Evolutionary conservation across 2,888 invertebrate genomes (phyloP).

Genomic region (Eugnorisma glareosa): DNA sequence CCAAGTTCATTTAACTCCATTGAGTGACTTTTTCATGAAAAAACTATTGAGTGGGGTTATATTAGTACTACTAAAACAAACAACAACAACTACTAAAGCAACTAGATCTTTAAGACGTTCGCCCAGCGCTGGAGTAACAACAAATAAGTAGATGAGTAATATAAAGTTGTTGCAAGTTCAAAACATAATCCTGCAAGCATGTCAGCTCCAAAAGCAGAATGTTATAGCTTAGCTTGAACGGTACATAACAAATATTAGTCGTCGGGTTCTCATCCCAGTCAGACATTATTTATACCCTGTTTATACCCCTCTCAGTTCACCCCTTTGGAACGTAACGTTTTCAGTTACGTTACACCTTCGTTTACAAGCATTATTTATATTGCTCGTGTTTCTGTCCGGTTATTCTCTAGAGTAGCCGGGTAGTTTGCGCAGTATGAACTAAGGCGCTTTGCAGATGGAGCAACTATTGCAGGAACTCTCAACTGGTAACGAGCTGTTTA

Average conservation of each 20-base stretch:
- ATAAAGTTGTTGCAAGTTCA: not conserved
- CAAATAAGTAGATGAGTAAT: not conserved
- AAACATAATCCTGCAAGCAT: conserved; percentile 5
- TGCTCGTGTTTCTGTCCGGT: conserved; percentile 16
- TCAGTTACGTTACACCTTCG: conserved; percentile 45
- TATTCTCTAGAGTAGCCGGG: conserved; percentile 25
- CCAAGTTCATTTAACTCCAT: too few species aligned
- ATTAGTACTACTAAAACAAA: too few species aligned
- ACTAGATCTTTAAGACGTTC: not conserved
- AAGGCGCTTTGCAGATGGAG: too few species aligned
- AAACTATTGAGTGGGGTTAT: too few species aligned
- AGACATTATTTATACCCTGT: conserved; percentile 48
- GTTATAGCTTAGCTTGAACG: not conserved
- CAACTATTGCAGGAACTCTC: too few species aligned
- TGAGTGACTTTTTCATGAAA: too few species aligned
- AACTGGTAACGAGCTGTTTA: too few species aligned
- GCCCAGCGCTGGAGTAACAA: not conserved
- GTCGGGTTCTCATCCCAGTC: conserved; percentile 11
- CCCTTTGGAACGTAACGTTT: conserved; percentile 30
- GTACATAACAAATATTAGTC: conserved; percentile 35
- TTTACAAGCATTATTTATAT: conserved; percentile 51
- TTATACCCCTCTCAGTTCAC: conserved; percentile 32
- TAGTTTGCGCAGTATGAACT: conserved; percentile 22
- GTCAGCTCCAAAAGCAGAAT: conserved; percentile 13
- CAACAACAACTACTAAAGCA: too few species aligned